Conservation (phyloP, 1,140 invertebrate genomes). For the Neotoxoptera formosana region DNA sequence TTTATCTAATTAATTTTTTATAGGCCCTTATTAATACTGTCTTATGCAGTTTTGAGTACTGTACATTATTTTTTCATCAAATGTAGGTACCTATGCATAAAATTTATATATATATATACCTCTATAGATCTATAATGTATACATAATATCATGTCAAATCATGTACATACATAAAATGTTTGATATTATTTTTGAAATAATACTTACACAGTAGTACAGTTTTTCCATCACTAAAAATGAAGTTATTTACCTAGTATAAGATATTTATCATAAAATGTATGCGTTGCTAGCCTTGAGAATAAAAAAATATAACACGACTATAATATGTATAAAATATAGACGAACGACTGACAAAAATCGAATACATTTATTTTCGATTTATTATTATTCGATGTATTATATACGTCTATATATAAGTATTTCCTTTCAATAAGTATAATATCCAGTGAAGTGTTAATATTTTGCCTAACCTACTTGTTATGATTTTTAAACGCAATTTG, state of each 20-base stretch:
- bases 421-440: background rate
- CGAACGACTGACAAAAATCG: background rate
- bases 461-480: background rate
- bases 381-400: background rate
- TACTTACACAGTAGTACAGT: background rate
- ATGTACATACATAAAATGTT: background rate
- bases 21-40: background rate
- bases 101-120: background rate
- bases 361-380: background rate
- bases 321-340: no score
- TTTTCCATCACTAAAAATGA: background rate
- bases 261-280: background rate
- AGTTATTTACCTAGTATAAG: background rate
- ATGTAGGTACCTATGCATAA: background rate
- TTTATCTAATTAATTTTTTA: background rate
- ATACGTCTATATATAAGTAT: background rate
- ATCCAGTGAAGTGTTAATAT: background rate
- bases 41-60: background rate
- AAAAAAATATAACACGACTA: background rate
- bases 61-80: background rate
- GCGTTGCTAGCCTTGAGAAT: no score
- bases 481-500: background rate
- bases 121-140: no score
- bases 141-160: background rate
- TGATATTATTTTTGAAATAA: background rate